phyloP scores from a whole-genome alignment of 2,888 invertebrate genomes.

The Campoplex capitator region DNA sequence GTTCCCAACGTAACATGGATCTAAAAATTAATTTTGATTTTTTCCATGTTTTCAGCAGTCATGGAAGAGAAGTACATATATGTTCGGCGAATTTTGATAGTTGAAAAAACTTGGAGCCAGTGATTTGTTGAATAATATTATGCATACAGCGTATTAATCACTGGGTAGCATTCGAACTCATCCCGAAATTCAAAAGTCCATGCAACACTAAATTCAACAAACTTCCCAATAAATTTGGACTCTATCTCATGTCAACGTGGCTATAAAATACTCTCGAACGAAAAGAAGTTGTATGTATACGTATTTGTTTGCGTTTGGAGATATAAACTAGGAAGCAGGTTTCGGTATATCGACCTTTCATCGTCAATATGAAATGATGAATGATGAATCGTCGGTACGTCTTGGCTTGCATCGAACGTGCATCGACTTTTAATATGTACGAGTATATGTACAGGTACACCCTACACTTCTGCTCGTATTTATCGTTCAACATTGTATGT shows the following conservation, averaged over 20 bases:
- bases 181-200: background rate
- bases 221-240: too few species aligned
- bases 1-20: too few species aligned
- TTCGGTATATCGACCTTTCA: constrained; percentile 51
- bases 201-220: too few species aligned
- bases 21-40: too few species aligned
- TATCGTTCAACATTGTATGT: background rate
- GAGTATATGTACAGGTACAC: constrained; percentile 12
- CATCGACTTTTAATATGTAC: constrained; percentile 62
- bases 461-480: constrained; percentile 28
- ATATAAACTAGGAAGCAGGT: constrained; percentile 39
- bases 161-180: background rate
- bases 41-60: too few species aligned
- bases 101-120: background rate
- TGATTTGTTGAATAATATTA: background rate
- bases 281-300: background rate
- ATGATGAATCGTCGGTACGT: constrained; percentile 60
- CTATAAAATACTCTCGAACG: background rate
- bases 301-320: background rate
- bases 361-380: constrained; percentile 51
- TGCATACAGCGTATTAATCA: background rate
- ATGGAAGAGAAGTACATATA: too few species aligned
- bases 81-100: background rate
- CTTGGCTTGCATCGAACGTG: constrained; percentile 53
- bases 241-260: too few species aligned